These are phyloP conservation scores for Microcebus tavaratra DNA, from an alignment of 2,113 vertebrate species.

Conservation along the genomic window DNA sequence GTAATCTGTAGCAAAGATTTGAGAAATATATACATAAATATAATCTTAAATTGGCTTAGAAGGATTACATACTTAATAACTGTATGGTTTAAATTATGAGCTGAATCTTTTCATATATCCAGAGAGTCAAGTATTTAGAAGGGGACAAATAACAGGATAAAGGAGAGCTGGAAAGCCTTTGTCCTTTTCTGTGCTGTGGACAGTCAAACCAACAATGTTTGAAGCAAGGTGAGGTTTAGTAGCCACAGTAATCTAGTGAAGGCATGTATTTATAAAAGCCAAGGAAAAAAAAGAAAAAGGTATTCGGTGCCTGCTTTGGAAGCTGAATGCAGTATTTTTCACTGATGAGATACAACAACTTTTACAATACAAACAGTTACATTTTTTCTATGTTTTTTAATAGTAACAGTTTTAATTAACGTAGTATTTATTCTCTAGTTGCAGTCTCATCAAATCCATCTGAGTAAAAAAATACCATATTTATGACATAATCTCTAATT, in stretches of 20 bases:
- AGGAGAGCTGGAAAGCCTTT: not conserved
- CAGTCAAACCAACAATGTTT: conserved; percentile 32
- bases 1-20: conserved; percentile 41
- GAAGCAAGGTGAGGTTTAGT: conserved; percentile 53
- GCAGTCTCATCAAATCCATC: conserved; percentile 66
- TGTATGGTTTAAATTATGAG: conserved; percentile 2
- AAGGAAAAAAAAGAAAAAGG: not conserved
- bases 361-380: conserved; percentile 63
- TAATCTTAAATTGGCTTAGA: conserved; percentile 55
- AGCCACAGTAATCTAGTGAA: conserved; percentile 55
- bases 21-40: not conserved
- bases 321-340: conserved; percentile 40
- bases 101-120: not conserved
- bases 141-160: not conserved
- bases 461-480: conserved; percentile 47
- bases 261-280: conserved; percentile 9
- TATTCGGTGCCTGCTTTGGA: conserved; percentile 47
- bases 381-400: conserved; percentile 63
- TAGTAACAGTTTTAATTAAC: conserved; percentile 66
- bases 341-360: conserved; percentile 45
- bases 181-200: not conserved
- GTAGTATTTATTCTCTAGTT: conserved; percentile 70
- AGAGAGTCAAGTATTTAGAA: not conserved
- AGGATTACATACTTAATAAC: not conserved
- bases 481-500: conserved; percentile 61